Evolutionary conservation across 2,113 vertebrate genomes (phyloP), one percentile per base, ranked within the genome.

Genomic region (Sinosuthora webbiana): DNA sequence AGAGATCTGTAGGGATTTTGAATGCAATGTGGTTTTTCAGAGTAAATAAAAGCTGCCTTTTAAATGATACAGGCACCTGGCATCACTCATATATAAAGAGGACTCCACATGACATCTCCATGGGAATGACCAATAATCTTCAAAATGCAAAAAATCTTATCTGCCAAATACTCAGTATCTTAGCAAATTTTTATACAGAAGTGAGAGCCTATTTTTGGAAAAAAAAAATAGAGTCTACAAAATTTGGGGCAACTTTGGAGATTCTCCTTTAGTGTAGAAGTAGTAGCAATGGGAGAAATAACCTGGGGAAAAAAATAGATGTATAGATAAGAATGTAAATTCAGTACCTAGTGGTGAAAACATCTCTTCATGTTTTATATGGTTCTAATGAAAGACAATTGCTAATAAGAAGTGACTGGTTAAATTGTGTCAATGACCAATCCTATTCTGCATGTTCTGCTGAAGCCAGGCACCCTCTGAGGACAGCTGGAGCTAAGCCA

Each of bases 361-460:
- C 41, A 71, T 82, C 14, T 84, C 77, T 84, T 64, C 15, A 1
- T 37, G 7, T 25, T 91, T 75, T 76, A 49, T 75, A 42, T 49
- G 39, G 35, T 71, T 89, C 57, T 95, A 71, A 65, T 65, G 89
- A 84, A 93, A 87, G 59, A 78, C 74, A 93, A 79, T 79, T 68
- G 37, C 74, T 97, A 94, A 91, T 91, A 70, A 76, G 79, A 93
- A 95, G 79, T 90, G 92, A 94, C 83, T 94, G 49, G 44, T 87
- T 85, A 92, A 95, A 95, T 76, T 96, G 74, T 95, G 77, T 92
- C 94, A 94, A 50, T 95, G 94, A 95, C 89, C 91, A 87, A 45
- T 73, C 62, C n/a, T 77, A 67, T 96, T 95, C 41, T 56, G 44
- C 65, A 16, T 86, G 30, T 94, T 87, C 87, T 87, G 64, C 86